These are phyloP conservation scores for Rafetus swinhoei DNA, from an alignment of 2,113 vertebrate species.

Conservation along the genomic window DNA sequence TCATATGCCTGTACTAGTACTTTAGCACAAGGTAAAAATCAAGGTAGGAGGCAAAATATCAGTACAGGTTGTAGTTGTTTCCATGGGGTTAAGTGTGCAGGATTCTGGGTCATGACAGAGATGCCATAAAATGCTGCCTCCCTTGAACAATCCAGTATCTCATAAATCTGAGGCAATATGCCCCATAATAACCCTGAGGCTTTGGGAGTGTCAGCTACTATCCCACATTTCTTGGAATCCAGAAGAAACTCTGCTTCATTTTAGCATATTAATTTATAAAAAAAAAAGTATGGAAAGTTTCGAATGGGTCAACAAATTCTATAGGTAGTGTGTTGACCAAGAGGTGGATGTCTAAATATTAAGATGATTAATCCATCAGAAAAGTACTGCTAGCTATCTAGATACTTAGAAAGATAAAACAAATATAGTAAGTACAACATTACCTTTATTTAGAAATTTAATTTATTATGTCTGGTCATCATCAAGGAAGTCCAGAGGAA, in stretches of 20 bases:
- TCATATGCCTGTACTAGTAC: not conserved
- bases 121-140: not conserved
- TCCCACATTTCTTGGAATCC: not conserved
- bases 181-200: not conserved
- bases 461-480: not conserved
- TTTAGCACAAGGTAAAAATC: not conserved
- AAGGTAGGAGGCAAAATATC: not conserved
- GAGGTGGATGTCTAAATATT: not conserved
- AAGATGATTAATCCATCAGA: not conserved
- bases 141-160: not conserved
- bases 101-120: not conserved
- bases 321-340: not conserved
- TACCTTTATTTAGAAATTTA: not conserved
- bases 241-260: not conserved
- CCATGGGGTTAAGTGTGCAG: not conserved
- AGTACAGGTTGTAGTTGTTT: not conserved
- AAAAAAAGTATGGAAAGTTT: not conserved
- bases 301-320: not conserved
- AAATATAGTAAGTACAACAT: not conserved
- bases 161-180: not conserved
- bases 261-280: not conserved
- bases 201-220: not conserved
- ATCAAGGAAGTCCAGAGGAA: not conserved
- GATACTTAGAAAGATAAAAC: not conserved
- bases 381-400: not conserved